phyloP scores from a whole-genome alignment of 2,797 vertebrate genomes.

The Sebastiscus albofasciatus region DNA sequence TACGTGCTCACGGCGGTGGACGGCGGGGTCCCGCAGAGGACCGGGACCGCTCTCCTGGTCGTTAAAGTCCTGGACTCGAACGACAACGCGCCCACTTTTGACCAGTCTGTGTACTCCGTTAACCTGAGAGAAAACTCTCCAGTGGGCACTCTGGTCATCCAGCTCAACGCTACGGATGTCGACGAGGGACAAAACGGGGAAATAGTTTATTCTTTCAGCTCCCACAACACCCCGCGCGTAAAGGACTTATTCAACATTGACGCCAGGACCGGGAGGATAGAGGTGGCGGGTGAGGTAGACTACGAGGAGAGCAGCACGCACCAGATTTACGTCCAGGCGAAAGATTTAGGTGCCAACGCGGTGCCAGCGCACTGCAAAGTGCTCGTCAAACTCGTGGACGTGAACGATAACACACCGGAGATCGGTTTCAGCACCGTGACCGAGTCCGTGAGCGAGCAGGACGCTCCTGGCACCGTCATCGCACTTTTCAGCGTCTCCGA shows the following conservation, averaged over 20 bases:
- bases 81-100: conserved; percentile 96
- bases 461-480: conserved; percentile 94
- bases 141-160: conserved; percentile 92
- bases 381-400: conserved; percentile 92
- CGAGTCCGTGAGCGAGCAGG: conserved; percentile 95
- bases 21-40: conserved; percentile 92
- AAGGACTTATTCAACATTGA: conserved; percentile 94
- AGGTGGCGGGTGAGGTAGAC: conserved; percentile 94
- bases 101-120: conserved; percentile 95
- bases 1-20: conserved; percentile 98
- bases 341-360: conserved; percentile 95
- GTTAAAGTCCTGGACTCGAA: conserved; percentile 97
- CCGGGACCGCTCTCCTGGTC: conserved; percentile 95
- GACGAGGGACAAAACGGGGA: conserved; percentile 97
- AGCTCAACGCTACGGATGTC: conserved; percentile 96
- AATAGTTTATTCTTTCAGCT: conserved; percentile 96
- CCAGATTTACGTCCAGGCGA: conserved; percentile 97
- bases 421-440: conserved; percentile 98
- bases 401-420: conserved; percentile 96
- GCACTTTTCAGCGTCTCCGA: conserved; percentile 98
- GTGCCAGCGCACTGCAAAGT: conserved; percentile 99
- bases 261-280: conserved; percentile 91
- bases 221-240: conserved; percentile 90
- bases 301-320: conserved; percentile 94
- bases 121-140: conserved; percentile 94